Conservation (phyloP, 2,888 invertebrate species). For the Drosophila diplacantha region DNA sequence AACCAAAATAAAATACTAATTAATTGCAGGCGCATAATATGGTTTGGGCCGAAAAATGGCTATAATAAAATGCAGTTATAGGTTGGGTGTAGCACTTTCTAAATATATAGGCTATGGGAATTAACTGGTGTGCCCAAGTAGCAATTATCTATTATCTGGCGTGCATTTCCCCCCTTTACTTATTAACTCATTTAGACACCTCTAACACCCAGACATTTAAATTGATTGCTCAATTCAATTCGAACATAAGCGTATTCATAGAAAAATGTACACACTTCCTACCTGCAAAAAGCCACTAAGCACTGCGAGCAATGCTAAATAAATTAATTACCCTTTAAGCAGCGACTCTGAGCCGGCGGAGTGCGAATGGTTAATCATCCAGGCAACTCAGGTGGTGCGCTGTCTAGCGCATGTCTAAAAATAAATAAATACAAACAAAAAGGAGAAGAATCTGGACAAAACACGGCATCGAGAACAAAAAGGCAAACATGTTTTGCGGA, state of each 20-base stretch:
- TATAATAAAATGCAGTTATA: background rate
- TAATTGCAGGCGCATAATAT: constrained; percentile 5
- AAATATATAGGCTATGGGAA: too few relatives aligned
- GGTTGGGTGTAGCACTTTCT: background rate
- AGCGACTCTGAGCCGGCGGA: constrained; percentile 20
- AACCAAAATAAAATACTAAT: constrained; percentile 23
- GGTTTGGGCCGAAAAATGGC: constrained; percentile 1
- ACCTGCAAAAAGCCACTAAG: constrained; percentile 6
- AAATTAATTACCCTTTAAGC: constrained; percentile 65
- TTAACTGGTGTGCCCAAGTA: too few relatives aligned
- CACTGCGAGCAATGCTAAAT: constrained; percentile 12
- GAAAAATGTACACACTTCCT: constrained; percentile 20
- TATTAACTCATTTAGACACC: background rate
- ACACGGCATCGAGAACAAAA: constrained; percentile 32
- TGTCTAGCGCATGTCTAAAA: constrained; percentile 64
- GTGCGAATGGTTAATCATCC: constrained; percentile 41
- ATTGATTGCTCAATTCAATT: constrained; percentile 10
- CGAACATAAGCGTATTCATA: constrained; percentile 1
- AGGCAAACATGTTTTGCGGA: constrained; percentile 32
- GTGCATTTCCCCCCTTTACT: background rate
- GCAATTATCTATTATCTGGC: background rate
- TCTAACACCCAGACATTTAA: background rate
- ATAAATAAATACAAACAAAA: constrained; percentile 43
- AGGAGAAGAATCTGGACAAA: constrained; percentile 11
- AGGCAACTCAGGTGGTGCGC: constrained; percentile 26